A percentile compares a stretch with the other conserved stretches of the same genome.
Evolutionary conservation across 2,113 vertebrate species (phyloP).

Genomic region (Cephalopterus ornatus): DNA sequence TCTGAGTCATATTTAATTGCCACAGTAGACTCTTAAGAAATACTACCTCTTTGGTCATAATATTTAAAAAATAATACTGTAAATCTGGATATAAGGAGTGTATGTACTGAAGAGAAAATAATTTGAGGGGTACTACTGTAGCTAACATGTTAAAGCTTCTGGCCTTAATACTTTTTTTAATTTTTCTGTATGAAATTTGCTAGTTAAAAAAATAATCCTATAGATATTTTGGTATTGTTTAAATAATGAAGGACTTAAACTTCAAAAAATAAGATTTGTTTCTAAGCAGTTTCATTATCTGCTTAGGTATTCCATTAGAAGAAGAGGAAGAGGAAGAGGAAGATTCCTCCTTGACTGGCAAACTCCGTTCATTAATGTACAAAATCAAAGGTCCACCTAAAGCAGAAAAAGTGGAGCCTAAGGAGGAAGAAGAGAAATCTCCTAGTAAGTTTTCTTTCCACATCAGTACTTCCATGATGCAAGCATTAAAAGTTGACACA

Average conservation of each 20-base stretch:
- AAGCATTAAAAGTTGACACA: neutral
- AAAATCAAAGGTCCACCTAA: slow-evolving; percentile 90
- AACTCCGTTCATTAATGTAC: slow-evolving; percentile 84
- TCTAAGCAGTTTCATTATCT: slow-evolving; percentile 32
- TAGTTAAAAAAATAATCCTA: neutral
- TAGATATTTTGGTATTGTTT: neutral
- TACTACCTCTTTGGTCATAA: neutral
- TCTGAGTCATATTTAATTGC: neutral
- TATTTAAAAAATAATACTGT: neutral
- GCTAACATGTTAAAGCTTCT: neutral
- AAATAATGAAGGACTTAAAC: neutral
- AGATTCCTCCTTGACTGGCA: slow-evolving; percentile 86
- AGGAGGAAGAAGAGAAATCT: slow-evolving; percentile 80
- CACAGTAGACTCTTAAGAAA: neutral
- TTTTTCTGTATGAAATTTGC: neutral
- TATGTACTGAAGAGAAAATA: neutral
- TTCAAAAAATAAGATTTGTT: neutral
- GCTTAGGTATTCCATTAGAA: slow-evolving; percentile 90
- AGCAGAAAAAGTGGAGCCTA: slow-evolving; percentile 78
- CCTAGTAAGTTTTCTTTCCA: slow-evolving; percentile 83
- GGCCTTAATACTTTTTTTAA: neutral
- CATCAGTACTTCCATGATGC: neutral
- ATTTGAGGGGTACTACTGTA: neutral
- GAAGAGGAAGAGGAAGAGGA: slow-evolving; percentile 86
- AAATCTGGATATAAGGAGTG: neutral